phyloP scores from a whole-genome alignment of 37 sponge, comb jelly and placozoan species.

The Lycopodina hypogea region DNA sequence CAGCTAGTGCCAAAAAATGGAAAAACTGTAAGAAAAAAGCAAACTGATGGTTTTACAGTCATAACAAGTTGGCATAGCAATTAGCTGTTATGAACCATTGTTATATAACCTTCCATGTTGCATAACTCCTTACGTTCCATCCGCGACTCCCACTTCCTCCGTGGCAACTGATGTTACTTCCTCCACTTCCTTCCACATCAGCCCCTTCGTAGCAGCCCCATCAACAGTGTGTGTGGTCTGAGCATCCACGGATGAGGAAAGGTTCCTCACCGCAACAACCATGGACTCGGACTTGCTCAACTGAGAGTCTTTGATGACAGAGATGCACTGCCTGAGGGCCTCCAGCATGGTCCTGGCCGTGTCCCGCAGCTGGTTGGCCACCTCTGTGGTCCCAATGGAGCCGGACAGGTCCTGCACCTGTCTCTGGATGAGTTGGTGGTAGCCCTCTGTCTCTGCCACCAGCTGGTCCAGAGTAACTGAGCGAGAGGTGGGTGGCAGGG shows the following conservation, averaged over 20 bases:
- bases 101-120: no score
- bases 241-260: not conserved
- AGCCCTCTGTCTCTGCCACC: constrained; percentile 68
- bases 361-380: constrained; percentile 22
- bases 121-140: no score
- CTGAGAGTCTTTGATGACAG: constrained; percentile 54
- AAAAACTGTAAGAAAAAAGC: no score
- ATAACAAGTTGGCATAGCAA: no score
- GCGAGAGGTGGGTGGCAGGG: constrained; percentile 8
- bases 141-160: no score
- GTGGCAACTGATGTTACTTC: no score
- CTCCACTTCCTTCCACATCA: no score
- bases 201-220: no score
- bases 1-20: no score
- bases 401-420: constrained; percentile 43
- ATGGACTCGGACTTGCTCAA: not conserved
- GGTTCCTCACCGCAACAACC: not conserved
- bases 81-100: no score
- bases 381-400: constrained; percentile 29
- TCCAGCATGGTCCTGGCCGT: constrained; percentile 65
- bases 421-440: constrained; percentile 61
- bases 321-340: constrained; percentile 63
- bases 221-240: not conserved
- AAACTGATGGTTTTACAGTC: no score
- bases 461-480: constrained; percentile 45